These are phyloP conservation scores for Pilophorus perplexus DNA, from an alignment of 2,888 invertebrate genomes.

Conservation along the genomic window DNA sequence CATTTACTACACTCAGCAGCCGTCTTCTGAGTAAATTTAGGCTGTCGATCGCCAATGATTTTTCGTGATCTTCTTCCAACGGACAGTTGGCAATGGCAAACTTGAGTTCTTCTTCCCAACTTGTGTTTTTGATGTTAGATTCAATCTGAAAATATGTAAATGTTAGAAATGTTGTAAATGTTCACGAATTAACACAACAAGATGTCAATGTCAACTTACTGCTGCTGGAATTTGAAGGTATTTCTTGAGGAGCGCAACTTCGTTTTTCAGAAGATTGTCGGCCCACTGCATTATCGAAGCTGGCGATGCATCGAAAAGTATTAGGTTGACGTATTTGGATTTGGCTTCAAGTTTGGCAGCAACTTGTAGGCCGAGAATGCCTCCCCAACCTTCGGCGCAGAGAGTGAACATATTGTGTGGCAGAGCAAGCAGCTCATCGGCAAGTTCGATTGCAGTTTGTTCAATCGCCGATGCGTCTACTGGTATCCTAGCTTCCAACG, in stretches of 20 bases:
- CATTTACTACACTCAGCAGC: not conserved
- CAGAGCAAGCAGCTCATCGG: conserved; percentile 19
- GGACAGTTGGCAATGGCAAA: conserved; percentile 6
- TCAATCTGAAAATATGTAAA: too few relatives aligned
- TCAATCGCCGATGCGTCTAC: conserved; percentile 18
- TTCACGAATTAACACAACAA: too few relatives aligned
- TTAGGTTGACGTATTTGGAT: conserved; percentile 45
- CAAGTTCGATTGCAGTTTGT: conserved; percentile 35
- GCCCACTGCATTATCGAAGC: conserved; percentile 21
- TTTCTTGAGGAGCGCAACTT: conserved; percentile 23
- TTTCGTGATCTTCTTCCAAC: conserved; percentile 3
- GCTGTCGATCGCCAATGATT: not conserved
- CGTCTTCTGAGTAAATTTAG: conserved; percentile 9
- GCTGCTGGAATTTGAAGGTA: conserved; percentile 10
- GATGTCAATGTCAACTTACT: too few relatives aligned
- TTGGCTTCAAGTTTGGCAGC: conserved; percentile 46
- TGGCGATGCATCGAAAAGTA: conserved; percentile 46
- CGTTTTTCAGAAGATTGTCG: conserved; percentile 1
- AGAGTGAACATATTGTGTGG: conserved; percentile 49
- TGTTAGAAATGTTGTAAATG: too few relatives aligned
- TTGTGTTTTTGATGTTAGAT: too few relatives aligned
- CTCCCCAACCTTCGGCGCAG: conserved; percentile 62
- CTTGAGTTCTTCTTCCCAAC: conserved; percentile 15
- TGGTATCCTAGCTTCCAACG: conserved; percentile 44
- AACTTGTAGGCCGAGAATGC: conserved; percentile 59